phyloP scores from a whole-genome alignment of 2,113 vertebrate genomes.

The Bucco capensis region DNA sequence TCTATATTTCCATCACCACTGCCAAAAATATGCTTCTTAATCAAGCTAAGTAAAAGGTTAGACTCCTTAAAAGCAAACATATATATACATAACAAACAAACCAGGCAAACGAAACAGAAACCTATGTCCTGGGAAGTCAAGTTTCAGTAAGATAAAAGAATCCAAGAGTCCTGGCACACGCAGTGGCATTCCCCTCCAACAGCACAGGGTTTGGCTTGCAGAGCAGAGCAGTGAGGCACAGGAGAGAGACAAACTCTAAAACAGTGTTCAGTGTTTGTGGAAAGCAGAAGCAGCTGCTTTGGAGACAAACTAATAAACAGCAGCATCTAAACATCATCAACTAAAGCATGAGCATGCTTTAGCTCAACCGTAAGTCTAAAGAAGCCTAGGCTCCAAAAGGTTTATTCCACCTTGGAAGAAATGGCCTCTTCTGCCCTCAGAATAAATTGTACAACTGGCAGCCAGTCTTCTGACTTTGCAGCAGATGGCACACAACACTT shows the following conservation, averaged over 20 bases:
- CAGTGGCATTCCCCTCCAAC: not conserved
- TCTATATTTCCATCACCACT: not conserved
- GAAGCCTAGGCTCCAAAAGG: not conserved
- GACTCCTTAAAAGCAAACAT: not conserved
- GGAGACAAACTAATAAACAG: not conserved
- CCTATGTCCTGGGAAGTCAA: not conserved
- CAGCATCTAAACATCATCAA: no score
- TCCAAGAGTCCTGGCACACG: fast-evolving
- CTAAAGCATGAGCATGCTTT: not conserved
- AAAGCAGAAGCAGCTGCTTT: not conserved
- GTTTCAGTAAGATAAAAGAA: not conserved
- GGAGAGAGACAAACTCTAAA: not conserved
- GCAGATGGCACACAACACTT: not conserved
- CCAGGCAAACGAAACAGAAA: not conserved
- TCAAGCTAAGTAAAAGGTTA: not conserved
- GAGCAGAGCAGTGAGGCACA: not conserved
- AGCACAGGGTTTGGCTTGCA: not conserved
- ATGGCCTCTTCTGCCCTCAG: not conserved
- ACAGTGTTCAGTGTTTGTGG: not conserved
- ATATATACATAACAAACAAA: not conserved
- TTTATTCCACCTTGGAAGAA: not conserved
- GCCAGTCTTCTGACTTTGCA: not conserved
- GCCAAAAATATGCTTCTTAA: not conserved
- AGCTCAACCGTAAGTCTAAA: not conserved
- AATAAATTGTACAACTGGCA: not conserved